Conservation (phyloP, 2,888 invertebrate species). For the Hirtodrosophila histrioides region DNA sequence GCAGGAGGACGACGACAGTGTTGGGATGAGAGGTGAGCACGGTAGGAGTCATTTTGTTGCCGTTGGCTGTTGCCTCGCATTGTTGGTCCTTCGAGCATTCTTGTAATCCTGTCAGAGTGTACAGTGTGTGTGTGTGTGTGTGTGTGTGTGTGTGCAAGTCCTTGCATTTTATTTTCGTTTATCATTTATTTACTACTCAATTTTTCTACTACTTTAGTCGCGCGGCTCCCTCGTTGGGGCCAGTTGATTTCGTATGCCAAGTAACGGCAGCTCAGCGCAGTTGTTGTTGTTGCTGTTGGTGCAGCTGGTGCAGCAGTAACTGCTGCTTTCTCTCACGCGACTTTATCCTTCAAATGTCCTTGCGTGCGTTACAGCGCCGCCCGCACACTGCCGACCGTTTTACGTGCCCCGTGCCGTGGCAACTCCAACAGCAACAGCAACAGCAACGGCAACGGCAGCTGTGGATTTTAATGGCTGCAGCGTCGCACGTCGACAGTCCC, state of each 20-base stretch:
- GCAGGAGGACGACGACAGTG: neutral
- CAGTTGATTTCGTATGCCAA: slow-evolving; percentile 78
- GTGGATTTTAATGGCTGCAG: slow-evolving; percentile 76
- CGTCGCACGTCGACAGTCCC: slow-evolving; percentile 76
- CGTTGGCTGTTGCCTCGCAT: slow-evolving; percentile 54
- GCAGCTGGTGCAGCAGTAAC: slow-evolving; percentile 35
- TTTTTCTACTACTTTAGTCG: slow-evolving; percentile 79
- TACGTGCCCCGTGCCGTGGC: slow-evolving; percentile 48
- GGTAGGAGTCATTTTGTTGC: slow-evolving; percentile 51
- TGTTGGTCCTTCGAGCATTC: slow-evolving; percentile 74
- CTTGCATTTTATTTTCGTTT: slow-evolving; percentile 81
- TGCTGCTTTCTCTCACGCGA: slow-evolving; percentile 68
- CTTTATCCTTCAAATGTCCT: slow-evolving; percentile 83
- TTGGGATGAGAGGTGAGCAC: neutral
- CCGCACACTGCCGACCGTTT: slow-evolving; percentile 58
- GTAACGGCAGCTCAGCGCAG: slow-evolving; percentile 72
- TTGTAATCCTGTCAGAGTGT: slow-evolving; percentile 76
- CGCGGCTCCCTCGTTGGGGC: slow-evolving; percentile 62
- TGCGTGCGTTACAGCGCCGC: slow-evolving; percentile 76
- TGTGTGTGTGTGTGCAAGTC: slow-evolving; percentile 49
- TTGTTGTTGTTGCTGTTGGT: slow-evolving; percentile 12
- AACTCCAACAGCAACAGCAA: neutral
- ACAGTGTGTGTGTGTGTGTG: slow-evolving; percentile 8
- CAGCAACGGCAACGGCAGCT: slow-evolving; percentile 45
- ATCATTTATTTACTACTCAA: slow-evolving; percentile 82